phyloP scores from a whole-genome alignment of 2,113 vertebrate species.

The Dissostichus mawsoni region DNA sequence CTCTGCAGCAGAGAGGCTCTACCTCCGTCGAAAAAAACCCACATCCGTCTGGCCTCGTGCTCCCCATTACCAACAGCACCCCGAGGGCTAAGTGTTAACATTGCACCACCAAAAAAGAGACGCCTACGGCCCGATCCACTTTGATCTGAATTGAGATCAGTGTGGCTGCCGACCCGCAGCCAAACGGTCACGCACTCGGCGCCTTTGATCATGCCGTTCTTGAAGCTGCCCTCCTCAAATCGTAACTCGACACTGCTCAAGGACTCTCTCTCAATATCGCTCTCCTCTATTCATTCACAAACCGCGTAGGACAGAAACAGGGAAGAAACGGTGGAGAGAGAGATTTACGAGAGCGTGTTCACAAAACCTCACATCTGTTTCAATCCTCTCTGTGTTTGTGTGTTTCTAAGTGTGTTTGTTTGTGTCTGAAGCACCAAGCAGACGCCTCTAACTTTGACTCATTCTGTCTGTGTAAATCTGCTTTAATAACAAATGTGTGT shows the following conservation, averaged over 20 bases:
- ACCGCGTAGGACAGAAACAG: constrained; percentile 56
- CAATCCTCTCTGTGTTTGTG: constrained; percentile 18
- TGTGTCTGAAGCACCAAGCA: constrained; percentile 14
- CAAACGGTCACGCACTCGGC: constrained; percentile 51
- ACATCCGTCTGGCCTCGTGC: constrained; percentile 61
- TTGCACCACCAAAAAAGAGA: constrained; percentile 43
- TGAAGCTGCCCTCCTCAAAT: constrained; percentile 52
- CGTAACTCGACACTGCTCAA: constrained; percentile 29
- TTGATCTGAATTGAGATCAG: constrained; percentile 69
- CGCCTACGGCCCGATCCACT: constrained; percentile 48
- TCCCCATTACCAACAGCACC: constrained; percentile 68
- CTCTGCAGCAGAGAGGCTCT: constrained; percentile 31
- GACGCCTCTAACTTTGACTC: constrained; percentile 42
- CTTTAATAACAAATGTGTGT: constrained; percentile 49
- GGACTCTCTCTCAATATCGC: constrained; percentile 49
- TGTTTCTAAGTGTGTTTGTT: constrained; percentile 1
- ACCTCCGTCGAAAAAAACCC: constrained; percentile 20
- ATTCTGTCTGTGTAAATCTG: constrained; percentile 36
- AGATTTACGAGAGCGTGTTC: constrained; percentile 53
- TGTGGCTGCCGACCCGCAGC: constrained; percentile 55
- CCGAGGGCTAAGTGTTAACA: constrained; percentile 64
- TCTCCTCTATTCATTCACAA: constrained; percentile 47
- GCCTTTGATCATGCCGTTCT: constrained; percentile 72
- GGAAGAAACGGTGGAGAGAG: constrained; percentile 29
- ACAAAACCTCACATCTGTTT: constrained; percentile 45